Evolutionary conservation across 2,113 vertebrate species (phyloP), one percentile per base, ranked within the genome.

Genomic region (Camelus dromedarius): DNA sequence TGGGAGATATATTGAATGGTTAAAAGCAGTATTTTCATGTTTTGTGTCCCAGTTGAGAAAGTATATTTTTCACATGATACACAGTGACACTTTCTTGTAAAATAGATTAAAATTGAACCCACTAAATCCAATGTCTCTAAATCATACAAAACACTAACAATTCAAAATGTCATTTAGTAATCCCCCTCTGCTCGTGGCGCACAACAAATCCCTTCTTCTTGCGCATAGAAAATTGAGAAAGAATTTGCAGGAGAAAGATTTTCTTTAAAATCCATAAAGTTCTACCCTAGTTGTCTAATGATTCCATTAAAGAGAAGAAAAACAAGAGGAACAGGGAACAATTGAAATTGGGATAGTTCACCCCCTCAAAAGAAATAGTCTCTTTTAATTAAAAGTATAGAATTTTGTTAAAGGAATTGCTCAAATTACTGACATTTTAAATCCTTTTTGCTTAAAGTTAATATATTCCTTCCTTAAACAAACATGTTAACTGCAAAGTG

Each of bases 31-130:
- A 13, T 42, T 83, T 94, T 91, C 12, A n/a, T 24, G 52, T 56
- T 89, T 88, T 95, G 66, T 85, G 24, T 79, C 12, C 67, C 73
- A 62, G 2, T 5, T 48, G 18, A 90, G 19, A 20, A 96, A 46
- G 38, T 9, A 0, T 81, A 70, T 86, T 97, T 96, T 91, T 95
- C 84, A 96, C 38, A 67, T 84, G 86, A 60, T 93, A 52, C 50
- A 86, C 91, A 86, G 35, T 89, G 72, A 89, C 81, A 93, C 52
- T 82, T 85, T 58, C 77, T 87, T 82, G 16, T 89, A 83, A 84
- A 90, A 89, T 60, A 94, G 84, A 95, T 96, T 97, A 93, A 88
- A 96, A 80, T 64, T 86, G 95, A 93, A 92, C 13, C 73, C 76
- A 48, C 67, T 48, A 91, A 77, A 83, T 95, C 97, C 93, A 20